Evolutionary conservation across 2,113 vertebrate species (phyloP), one percentile per base, ranked within the genome.

Genomic region (Melanocharis versteri): DNA sequence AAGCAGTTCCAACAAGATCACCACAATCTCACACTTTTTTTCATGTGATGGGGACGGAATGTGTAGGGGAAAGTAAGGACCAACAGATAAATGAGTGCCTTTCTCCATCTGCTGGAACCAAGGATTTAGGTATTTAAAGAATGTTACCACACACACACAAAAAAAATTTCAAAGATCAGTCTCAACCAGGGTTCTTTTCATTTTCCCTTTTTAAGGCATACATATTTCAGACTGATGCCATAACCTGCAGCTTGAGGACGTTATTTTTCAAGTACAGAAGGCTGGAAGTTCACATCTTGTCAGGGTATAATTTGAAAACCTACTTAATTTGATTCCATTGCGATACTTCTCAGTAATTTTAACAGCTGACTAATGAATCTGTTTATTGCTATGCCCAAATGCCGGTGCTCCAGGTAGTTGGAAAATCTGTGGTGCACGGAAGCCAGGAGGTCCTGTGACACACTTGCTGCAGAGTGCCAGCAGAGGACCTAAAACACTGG

Each of bases 1-100:
- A 48, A 87, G 39, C 39, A 77, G 35, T 70, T 94, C 85, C 71
- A 90, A 33, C 28, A 83, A 83, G 76, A 88, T 66, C 78, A 90
- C 35, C 70, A 76, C 31, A 39, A 68, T 24, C 57, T 68, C 84
- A 58, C 78, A 57, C 9, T 50, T 7, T 72, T 89, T 78, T 56
- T 33, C 2, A 1, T 42, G 39, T 47, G 65, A 53, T 31, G 27
- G 15, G 26, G 48, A 87, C 2, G 7, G 28, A 80, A 75, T 19
- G 3, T 26, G 39, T n/a, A 75, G 28, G 40, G 27, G 10, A 39
- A 40, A 73, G 33, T 35, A 65, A 60, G 44, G 47, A 66, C 31
- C 20, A 53, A 47, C 23, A 72, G 7, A 58, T 72, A 89, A 81
- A 65, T 13, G 6, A 91, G 12, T 48, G 69, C 22, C 33, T 37